Evolutionary conservation across 2,888 invertebrate species (phyloP).

Genomic region (Drosophila quinaria): DNA sequence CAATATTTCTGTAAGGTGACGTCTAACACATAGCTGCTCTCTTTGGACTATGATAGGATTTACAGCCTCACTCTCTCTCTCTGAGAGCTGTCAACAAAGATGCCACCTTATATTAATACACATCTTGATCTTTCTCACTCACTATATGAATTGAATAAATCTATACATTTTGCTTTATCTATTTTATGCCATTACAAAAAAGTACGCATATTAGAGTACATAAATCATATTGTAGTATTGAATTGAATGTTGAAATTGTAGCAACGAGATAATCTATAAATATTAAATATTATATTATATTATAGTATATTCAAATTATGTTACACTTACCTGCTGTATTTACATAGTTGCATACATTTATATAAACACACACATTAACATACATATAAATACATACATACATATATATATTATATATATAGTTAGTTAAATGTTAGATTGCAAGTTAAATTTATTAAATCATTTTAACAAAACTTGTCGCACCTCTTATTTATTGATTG

Average conservation of each 20-base stretch:
- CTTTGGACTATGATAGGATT: too few species aligned
- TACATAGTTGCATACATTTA: constrained; percentile 61
- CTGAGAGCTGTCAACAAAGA: too few species aligned
- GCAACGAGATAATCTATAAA: constrained; percentile 62
- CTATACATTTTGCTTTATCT: constrained; percentile 61
- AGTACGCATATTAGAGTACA: constrained; percentile 33
- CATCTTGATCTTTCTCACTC: not conserved
- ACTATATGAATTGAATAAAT: constrained; percentile 8
- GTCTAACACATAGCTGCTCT: too few species aligned
- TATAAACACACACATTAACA: constrained; percentile 36
- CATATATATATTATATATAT: constrained; percentile 54
- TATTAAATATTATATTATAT: constrained; percentile 10
- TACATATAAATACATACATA: constrained; percentile 39
- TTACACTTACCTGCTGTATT: constrained; percentile 75
- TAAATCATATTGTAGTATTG: constrained; percentile 68
- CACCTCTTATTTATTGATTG: not conserved
- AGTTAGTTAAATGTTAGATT: constrained; percentile 78
- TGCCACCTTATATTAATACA: not conserved
- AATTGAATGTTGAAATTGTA: constrained; percentile 75
- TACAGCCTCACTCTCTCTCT: too few species aligned
- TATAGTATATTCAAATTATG: constrained; percentile 67
- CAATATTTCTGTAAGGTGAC: too few species aligned
- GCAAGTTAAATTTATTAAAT: constrained; percentile 70
- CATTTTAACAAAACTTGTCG: constrained; percentile 39
- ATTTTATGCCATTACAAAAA: constrained; percentile 50